phyloP scores from a whole-genome alignment of 2,113 vertebrate genomes.

The Porphyrio hochstetteri region DNA sequence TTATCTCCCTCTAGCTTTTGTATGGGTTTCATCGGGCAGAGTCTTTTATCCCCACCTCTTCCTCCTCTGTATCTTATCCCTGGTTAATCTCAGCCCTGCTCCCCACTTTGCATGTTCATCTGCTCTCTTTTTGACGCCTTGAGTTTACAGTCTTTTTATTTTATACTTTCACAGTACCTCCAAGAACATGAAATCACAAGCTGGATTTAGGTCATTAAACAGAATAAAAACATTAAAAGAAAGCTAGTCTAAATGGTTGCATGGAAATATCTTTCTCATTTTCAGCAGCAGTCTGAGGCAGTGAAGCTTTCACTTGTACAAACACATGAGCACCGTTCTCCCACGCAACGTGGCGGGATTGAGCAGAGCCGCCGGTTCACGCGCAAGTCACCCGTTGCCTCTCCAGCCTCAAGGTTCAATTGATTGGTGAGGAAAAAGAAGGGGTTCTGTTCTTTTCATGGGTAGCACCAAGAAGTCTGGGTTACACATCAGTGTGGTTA shows the following conservation, averaged over 20 bases:
- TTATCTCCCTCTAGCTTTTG: slow-evolving; percentile 51
- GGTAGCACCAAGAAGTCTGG: background rate
- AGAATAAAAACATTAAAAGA: slow-evolving; percentile 28
- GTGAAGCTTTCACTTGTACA: background rate
- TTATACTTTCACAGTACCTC: slow-evolving; percentile 3
- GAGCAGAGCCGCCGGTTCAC: background rate
- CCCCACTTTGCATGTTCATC: background rate
- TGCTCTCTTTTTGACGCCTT: background rate
- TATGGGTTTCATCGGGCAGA: background rate
- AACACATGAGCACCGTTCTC: background rate
- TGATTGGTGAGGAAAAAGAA: background rate
- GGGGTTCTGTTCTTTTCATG: background rate
- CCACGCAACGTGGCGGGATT: accelerated
- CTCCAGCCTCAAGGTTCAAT: background rate
- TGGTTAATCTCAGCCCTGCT: slow-evolving; percentile 12
- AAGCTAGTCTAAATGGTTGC: background rate
- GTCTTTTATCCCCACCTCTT: slow-evolving; percentile 43
- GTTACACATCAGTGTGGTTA: background rate
- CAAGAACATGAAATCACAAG: slow-evolving; percentile 1
- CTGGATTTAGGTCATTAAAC: background rate
- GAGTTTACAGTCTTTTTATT: background rate
- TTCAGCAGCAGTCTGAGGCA: background rate
- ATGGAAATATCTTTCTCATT: slow-evolving; percentile 7
- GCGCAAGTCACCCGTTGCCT: background rate
- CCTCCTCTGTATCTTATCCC: slow-evolving; percentile 32